A percentile compares a stretch with the other conserved stretches of the same genome.
These are phyloP conservation scores for Pararge aegeria DNA, from an alignment of 1,140 invertebrate genomes.

Conservation along the genomic window DNA sequence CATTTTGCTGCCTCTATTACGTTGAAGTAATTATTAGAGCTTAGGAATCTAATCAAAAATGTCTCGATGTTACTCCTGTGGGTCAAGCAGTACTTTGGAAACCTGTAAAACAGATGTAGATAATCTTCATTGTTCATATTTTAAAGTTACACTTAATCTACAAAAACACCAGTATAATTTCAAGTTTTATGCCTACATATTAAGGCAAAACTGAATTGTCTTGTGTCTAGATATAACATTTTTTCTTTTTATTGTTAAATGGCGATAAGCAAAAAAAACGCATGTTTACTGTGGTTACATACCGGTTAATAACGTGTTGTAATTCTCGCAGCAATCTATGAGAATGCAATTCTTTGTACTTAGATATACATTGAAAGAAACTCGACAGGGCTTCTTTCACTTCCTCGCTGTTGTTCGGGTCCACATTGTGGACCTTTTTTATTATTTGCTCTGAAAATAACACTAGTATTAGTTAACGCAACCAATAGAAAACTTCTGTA, in stretches of 20 bases:
- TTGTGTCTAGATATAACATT: too few species aligned
- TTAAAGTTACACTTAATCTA: too few species aligned
- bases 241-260: too few species aligned
- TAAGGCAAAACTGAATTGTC: too few species aligned
- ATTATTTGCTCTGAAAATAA: conserved; percentile 56
- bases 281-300: conserved; percentile 1
- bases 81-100: conserved; percentile 58
- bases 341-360: conserved; percentile 40
- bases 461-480: background rate
- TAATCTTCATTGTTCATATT: background rate
- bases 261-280: too few species aligned
- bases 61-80: conserved; percentile 53
- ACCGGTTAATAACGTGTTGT: conserved; percentile 58
- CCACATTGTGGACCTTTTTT: conserved; percentile 57
- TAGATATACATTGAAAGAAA: conserved; percentile 55
- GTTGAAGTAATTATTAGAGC: conserved; percentile 44
- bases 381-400: conserved; percentile 51
- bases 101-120: conserved; percentile 38
- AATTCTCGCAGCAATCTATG: conserved; percentile 51
- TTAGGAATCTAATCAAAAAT: conserved; percentile 44
- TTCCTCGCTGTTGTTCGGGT: conserved; percentile 58
- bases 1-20: conserved; percentile 67
- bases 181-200: too few species aligned
- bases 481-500: background rate
- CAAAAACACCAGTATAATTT: too few species aligned